phyloP scores from a whole-genome alignment of 2,797 vertebrate genomes.

The Epinephelus awoara region DNA sequence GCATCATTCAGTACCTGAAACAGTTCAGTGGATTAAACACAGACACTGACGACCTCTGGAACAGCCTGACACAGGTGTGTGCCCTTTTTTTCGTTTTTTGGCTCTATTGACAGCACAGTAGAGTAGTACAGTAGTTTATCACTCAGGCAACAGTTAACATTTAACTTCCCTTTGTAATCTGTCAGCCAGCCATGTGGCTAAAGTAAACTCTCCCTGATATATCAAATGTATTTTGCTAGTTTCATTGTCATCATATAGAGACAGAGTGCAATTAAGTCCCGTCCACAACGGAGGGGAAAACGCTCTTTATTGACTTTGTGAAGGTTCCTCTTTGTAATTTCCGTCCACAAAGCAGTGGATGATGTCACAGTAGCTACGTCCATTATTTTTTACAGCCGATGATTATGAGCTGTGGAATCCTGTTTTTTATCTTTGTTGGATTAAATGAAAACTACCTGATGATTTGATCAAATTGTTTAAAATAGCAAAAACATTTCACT shows the following conservation, averaged over 20 bases:
- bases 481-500: too few species aligned
- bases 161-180: background rate
- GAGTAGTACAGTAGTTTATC: background rate
- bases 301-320: too few species aligned
- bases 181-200: background rate
- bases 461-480: too few species aligned
- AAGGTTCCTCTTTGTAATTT: too few species aligned
- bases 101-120: background rate
- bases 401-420: too few species aligned
- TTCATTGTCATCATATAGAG: background rate
- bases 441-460: too few species aligned
- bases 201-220: background rate
- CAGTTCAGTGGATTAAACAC: slow-evolving; percentile 88
- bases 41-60: slow-evolving; percentile 92
- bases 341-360: too few species aligned
- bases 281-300: too few species aligned
- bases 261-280: too few species aligned
- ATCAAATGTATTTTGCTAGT: background rate
- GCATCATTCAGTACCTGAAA: slow-evolving; percentile 89
- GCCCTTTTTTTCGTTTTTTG: background rate
- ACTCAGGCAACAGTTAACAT: background rate
- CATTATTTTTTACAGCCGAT: too few species aligned
- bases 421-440: too few species aligned
- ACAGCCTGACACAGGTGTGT: slow-evolving; percentile 90
- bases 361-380: too few species aligned